A percentile compares a stretch with the other conserved stretches of the same genome.
Conservation (phyloP, 2,797 vertebrate genomes). For the Lerista edwardsae region DNA sequence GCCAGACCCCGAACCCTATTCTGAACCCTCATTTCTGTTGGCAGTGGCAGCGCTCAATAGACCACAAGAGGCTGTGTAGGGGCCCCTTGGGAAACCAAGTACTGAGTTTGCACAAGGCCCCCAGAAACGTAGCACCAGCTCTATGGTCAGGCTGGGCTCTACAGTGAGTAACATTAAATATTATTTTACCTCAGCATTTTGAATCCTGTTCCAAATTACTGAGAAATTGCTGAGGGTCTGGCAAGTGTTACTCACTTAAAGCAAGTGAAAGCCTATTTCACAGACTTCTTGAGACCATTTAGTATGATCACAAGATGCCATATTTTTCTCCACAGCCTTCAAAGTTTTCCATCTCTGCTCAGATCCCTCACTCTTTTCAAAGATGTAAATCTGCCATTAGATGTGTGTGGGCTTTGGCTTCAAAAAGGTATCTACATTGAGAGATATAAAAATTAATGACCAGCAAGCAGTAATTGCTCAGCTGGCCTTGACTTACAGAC, state of each 20-base stretch:
- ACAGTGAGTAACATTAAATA: too few species aligned
- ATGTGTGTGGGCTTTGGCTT: slow-evolving; percentile 44
- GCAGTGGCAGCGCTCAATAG: too few species aligned
- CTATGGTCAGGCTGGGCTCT: too few species aligned
- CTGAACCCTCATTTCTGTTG: too few species aligned
- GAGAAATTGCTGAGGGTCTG: too few species aligned
- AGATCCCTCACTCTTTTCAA: neutral
- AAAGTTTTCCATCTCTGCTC: neutral
- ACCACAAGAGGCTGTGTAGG: too few species aligned
- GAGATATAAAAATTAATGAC: slow-evolving; percentile 16
- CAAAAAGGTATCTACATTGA: slow-evolving; percentile 24
- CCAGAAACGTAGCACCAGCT: too few species aligned
- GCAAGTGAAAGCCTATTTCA: neutral
- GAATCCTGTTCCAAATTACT: neutral
- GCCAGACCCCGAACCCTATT: too few species aligned
- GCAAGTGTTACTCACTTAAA: neutral
- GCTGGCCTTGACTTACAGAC: slow-evolving; percentile 51
- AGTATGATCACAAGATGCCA: neutral
- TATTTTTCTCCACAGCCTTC: neutral
- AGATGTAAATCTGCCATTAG: slow-evolving; percentile 2
- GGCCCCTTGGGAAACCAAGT: too few species aligned
- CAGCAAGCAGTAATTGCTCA: slow-evolving; percentile 24
- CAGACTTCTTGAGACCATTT: neutral
- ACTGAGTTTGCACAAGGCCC: too few species aligned
- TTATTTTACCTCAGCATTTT: neutral